Evolutionary conservation across 2,113 vertebrate genomes (phyloP), one percentile per base, ranked within the genome.

Genomic region (Bufo bufo): DNA sequence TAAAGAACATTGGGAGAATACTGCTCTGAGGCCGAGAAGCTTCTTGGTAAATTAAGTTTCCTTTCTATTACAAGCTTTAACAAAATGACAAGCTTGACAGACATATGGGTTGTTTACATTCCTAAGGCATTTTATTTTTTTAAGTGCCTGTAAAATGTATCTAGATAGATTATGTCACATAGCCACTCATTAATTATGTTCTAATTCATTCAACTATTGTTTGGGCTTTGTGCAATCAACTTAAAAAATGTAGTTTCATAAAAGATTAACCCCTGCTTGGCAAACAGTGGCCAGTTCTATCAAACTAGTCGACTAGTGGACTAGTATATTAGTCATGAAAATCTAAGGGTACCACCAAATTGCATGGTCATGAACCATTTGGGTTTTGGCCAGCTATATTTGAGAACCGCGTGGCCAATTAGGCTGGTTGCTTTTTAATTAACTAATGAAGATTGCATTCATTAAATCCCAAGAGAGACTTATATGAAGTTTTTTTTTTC

Each of bases 51-150:
- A 92, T 93, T 91, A 93, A 92, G 86, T 93, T 92, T 90, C 89
- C 89, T 91, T 94, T 92, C 90, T 90, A 92, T 91, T 91, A 75
- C 90, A 92, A 90, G 89, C 90, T 91, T 89, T 90, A 90, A 88
- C 89, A 91, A 90, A 90, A 87, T 90, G 93, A 92, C 92, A 93
- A 91, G 87, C 90, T 91, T 92, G 91, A 93, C 92, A 94, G 92
- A 93, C 93, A 91, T 92, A 94, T 91, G 92, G 89, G 90, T 91
- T 93, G 89, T 92, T 94, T 92, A 91, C 90, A 90, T 89, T 89
- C 9, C 0, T 91, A 90, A 91, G 92, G 89, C 90, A 91, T 92
- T 92, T 93, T 90, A 86, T 87, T 90, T 91, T 33, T 90, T 85
- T 92, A 93, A 91, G 78, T 88, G 84, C 91, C 91, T 90, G 89